phyloP scores from a whole-genome alignment of 2,888 invertebrate species.

The Cosmia pyralina region DNA sequence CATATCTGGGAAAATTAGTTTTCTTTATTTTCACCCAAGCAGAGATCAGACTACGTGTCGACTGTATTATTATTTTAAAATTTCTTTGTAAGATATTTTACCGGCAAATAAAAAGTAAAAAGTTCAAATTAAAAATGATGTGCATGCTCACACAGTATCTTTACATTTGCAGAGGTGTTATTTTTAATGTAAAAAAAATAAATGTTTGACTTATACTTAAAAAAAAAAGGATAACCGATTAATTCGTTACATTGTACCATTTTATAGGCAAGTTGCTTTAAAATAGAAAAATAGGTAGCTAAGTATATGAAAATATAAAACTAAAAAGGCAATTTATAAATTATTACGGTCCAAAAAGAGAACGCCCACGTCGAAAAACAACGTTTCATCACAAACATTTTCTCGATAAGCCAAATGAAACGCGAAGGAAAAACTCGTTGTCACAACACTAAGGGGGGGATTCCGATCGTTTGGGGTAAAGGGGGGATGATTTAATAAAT shows the following conservation, averaged over 20 bases:
- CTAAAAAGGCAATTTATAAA: constrained; percentile 39
- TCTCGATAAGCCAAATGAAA: constrained; percentile 76
- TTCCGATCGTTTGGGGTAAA: constrained; percentile 66
- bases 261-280: too few relatives aligned
- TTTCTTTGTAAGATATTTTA: neutral
- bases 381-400: constrained; percentile 66
- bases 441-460: constrained; percentile 75
- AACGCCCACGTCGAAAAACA: constrained; percentile 55
- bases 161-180: too few relatives aligned
- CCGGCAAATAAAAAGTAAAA: neutral
- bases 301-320: constrained; percentile 4
- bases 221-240: too few relatives aligned
- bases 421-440: constrained; percentile 73
- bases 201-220: too few relatives aligned
- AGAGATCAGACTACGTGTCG: too few relatives aligned
- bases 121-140: neutral
- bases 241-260: too few relatives aligned
- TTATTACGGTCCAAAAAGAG: constrained; percentile 38
- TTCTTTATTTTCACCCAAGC: too few relatives aligned
- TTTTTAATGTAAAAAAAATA: too few relatives aligned
- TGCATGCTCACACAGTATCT: neutral
- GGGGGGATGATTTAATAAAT: constrained; percentile 83
- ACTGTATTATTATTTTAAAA: too few relatives aligned
- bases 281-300: neutral
- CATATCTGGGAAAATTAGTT: too few relatives aligned